Evolutionary conservation across 2,888 invertebrate species (phyloP).

Genomic region (Xylocampa areola): DNA sequence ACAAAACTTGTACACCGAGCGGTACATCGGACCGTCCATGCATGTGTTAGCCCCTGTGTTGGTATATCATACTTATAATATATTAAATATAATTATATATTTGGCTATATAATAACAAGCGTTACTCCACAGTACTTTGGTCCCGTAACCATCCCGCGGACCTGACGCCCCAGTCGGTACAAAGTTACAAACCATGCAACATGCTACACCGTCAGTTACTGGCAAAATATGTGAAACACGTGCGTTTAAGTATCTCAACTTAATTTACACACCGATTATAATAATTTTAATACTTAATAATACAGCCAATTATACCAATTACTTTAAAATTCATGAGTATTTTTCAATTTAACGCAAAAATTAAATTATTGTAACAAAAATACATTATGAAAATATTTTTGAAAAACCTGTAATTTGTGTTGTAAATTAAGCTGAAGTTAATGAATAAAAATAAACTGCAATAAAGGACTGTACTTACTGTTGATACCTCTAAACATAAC

Average conservation of each 20-base stretch:
- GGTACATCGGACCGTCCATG: slow-evolving; percentile 44
- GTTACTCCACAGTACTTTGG: slow-evolving; percentile 23
- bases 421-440: slow-evolving; percentile 47
- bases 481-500: slow-evolving; percentile 33
- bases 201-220: slow-evolving; percentile 25
- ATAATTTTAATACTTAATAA: background rate
- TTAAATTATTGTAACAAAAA: too few relatives aligned
- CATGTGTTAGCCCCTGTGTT: slow-evolving; percentile 41
- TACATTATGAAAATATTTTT: background rate
- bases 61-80: slow-evolving; percentile 45
- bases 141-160: slow-evolving; percentile 5
- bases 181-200: slow-evolving; percentile 41
- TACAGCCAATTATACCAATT: background rate
- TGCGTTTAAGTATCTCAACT: slow-evolving; percentile 28
- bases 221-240: slow-evolving; percentile 19
- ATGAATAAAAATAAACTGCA: slow-evolving; percentile 19
- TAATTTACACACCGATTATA: slow-evolving; percentile 41
- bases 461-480: slow-evolving; percentile 46
- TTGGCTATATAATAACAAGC: slow-evolving; percentile 51
- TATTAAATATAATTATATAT: slow-evolving; percentile 52
- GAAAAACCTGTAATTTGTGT: slow-evolving; percentile 3
- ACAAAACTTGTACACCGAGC: slow-evolving; percentile 32
- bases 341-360: too few relatives aligned
- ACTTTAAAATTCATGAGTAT: too few relatives aligned
- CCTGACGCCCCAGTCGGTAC: slow-evolving; percentile 3